Conservation (phyloP, 2,888 invertebrate genomes). For the Pachydiplax longipennis region DNA sequence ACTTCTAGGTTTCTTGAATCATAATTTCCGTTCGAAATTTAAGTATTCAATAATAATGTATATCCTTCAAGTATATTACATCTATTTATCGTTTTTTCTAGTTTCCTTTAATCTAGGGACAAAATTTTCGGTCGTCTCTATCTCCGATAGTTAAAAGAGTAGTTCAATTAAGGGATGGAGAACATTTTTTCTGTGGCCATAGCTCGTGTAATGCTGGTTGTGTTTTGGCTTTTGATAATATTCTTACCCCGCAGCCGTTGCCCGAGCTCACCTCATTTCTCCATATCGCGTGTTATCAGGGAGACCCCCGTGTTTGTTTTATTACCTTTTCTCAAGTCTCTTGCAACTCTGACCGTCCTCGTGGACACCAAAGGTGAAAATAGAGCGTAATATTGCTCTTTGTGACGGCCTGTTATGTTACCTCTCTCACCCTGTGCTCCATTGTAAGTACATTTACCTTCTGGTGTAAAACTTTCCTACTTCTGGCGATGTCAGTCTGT, state of each 20-base stretch:
- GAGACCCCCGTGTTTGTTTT: slow-evolving; percentile 30
- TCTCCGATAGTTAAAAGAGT: too few relatives aligned
- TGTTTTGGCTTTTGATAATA: neutral
- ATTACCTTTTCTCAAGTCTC: neutral
- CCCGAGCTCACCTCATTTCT: neutral
- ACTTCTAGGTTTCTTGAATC: too few relatives aligned
- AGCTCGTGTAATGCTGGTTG: neutral
- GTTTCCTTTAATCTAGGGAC: too few relatives aligned
- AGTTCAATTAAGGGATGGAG: neutral
- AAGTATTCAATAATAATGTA: too few relatives aligned
- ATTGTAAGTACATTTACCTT: neutral
- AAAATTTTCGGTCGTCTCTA: too few relatives aligned
- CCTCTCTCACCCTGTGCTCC: neutral
- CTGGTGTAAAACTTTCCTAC: neutral
- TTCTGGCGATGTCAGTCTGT: neutral
- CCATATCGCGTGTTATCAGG: slow-evolving; percentile 11
- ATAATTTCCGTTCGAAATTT: too few relatives aligned
- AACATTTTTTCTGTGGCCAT: neutral
- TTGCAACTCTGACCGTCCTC: neutral
- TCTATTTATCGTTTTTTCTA: too few relatives aligned
- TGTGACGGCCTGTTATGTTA: neutral
- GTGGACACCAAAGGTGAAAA: neutral
- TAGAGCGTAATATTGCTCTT: neutral
- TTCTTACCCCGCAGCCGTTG: neutral
- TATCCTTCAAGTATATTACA: too few relatives aligned